Conservation (phyloP, 2,113 vertebrate species). For the Epinephelus fuscoguttatus region DNA sequence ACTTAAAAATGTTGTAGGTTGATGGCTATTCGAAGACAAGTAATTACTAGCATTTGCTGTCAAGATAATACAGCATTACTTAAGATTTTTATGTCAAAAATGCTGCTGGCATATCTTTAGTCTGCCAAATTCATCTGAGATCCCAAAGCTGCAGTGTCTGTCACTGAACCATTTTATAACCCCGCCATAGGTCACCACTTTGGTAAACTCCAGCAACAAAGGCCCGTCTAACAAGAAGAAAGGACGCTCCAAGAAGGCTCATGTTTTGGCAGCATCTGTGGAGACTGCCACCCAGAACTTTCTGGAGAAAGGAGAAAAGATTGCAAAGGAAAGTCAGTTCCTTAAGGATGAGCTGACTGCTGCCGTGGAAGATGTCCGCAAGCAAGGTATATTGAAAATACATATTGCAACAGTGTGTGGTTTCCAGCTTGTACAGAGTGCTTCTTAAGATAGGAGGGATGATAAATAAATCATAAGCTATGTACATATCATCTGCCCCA, state of each 20-base stretch:
- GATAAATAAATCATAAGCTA: slow-evolving; percentile 68
- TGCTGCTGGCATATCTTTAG: no score
- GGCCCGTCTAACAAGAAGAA: slow-evolving; percentile 99
- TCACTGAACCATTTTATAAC: slow-evolving; percentile 9
- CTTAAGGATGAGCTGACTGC: slow-evolving; percentile 97
- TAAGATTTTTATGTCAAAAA: no score
- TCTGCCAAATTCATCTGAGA: no score
- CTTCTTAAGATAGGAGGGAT: slow-evolving; percentile 45
- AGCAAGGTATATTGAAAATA: slow-evolving; percentile 90
- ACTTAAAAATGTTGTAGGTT: no score
- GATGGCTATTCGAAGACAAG: no score
- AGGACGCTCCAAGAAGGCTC: slow-evolving; percentile 98
- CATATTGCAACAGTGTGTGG: slow-evolving; percentile 46
- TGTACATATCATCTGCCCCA: slow-evolving; percentile 58
- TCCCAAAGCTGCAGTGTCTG: background rate
- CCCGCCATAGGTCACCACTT: slow-evolving; percentile 91
- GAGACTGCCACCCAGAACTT: slow-evolving; percentile 99
- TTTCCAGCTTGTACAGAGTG: slow-evolving; percentile 29
- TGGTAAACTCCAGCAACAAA: slow-evolving; percentile 98
- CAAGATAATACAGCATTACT: no score
- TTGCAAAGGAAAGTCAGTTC: slow-evolving; percentile 98
- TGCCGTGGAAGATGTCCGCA: slow-evolving; percentile 98
- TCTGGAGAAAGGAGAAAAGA: slow-evolving; percentile 98
- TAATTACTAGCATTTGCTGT: no score
- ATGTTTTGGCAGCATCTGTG: slow-evolving; percentile 97